These are phyloP conservation scores for Omphaloscelis lunosa DNA, from an alignment of 2,888 invertebrate species.

Conservation along the genomic window DNA sequence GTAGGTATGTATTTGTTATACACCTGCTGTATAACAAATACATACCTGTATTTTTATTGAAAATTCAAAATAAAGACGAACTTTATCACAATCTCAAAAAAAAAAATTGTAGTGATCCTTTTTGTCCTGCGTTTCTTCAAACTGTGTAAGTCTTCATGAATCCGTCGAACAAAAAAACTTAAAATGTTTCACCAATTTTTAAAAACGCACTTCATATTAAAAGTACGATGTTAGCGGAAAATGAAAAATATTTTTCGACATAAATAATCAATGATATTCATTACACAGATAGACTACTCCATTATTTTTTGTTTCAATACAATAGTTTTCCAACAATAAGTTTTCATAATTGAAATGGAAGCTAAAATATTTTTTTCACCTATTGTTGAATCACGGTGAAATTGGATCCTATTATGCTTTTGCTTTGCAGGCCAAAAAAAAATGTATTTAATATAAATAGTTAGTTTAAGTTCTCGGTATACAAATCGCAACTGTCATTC, in stretches of 20 bases:
- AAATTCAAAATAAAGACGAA: neutral
- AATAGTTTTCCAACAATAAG: conserved; percentile 38
- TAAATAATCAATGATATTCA: conserved; percentile 26
- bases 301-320: conserved; percentile 21
- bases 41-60: neutral
- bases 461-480: neutral
- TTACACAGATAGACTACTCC: neutral
- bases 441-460: no score
- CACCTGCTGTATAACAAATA: no score
- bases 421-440: conserved; percentile 1
- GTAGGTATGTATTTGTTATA: neutral
- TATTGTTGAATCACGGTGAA: conserved; percentile 28
- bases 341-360: conserved; percentile 39
- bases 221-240: neutral
- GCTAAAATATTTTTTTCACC: conserved; percentile 39
- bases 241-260: conserved; percentile 14
- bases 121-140: no score
- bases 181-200: neutral
- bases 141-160: neutral
- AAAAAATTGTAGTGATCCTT: neutral
- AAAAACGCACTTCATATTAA: neutral
- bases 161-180: neutral
- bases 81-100: neutral
- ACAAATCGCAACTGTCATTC: neutral
- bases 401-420: conserved; percentile 19